Conservation (phyloP, 2,797 vertebrate species). For the Micropoecilia bifurca region DNA sequence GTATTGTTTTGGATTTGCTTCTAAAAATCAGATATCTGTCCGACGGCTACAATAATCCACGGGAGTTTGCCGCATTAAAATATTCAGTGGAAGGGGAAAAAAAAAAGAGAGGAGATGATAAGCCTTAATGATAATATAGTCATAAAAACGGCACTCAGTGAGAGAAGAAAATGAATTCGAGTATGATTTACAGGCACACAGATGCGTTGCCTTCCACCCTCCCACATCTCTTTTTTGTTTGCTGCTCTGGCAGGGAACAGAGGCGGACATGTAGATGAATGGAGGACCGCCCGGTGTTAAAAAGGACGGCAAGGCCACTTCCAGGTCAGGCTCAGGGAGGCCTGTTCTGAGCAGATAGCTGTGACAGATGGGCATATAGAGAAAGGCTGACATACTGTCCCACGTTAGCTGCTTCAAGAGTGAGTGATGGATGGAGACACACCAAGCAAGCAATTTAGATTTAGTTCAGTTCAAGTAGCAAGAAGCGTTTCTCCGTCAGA, state of each 20-base stretch:
- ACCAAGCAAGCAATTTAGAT: conserved; percentile 13
- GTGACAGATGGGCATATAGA: conserved; percentile 65
- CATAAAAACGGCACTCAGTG: conserved; percentile 46
- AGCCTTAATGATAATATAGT: conserved; percentile 52
- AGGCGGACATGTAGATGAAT: conserved; percentile 51
- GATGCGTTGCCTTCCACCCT: conserved; percentile 11
- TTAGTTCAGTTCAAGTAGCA: conserved; percentile 18
- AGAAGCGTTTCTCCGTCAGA: conserved; percentile 20
- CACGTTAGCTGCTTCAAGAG: conserved; percentile 38
- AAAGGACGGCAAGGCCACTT: conserved; percentile 57
- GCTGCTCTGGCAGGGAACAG: conserved; percentile 15
- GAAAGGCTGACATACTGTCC: conserved; percentile 52
- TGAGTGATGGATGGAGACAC: conserved; percentile 56
- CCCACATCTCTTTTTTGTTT: not conserved
- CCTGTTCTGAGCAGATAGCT: conserved; percentile 61
- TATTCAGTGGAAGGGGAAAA: conserved; percentile 47
- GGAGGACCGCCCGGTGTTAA: conserved; percentile 36
- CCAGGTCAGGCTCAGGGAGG: conserved; percentile 49
- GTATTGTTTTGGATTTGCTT: conserved; percentile 73
- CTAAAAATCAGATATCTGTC: conserved; percentile 75
- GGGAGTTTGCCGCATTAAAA: conserved; percentile 64
- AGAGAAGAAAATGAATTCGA: conserved; percentile 29
- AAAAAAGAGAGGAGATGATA: conserved; percentile 46
- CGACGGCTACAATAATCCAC: conserved; percentile 66
- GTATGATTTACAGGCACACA: conserved; percentile 25